Evolutionary conservation across 2,797 vertebrate genomes (phyloP), one percentile per base, ranked within the genome.

Genomic region (Chelon labrosus): DNA sequence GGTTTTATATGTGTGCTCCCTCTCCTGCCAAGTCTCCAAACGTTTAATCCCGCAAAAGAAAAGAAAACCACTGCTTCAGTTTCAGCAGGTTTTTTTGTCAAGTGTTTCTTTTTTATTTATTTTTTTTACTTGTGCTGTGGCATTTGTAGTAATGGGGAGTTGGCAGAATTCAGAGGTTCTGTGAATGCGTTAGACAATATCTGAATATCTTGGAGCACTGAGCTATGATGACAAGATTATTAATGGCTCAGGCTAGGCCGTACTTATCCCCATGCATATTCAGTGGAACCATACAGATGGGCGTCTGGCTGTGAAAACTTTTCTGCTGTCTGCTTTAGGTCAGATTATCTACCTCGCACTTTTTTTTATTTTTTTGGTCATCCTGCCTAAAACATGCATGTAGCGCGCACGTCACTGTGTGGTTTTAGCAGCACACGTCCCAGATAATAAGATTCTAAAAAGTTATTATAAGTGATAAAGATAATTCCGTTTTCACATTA

Each of bases 201-300:
- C 55, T 61, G 73, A 84, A 88, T 68, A 85, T 82, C 60, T 95
- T 94, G 94, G 93, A 95, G 92, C 91, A 91, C 92, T 93, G 94
- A 95, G 95, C 95, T 95, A 91, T 89, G 94, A 96, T 97, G 97
- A 97, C 96, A 97, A 96, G 95, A 97, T 98, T 97, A 98, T 97
- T 97, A 97, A 98, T 97, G 95, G 94, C 94, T 91, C 89, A 86
- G 94, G 92, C 95, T 95, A 95, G 93, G 95, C 95, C 93, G 93
- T 95, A 77, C 75, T 84, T 77, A 94, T 93, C 95, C 93, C 94
- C 95, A 97, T 97, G 96, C 96, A 97, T 97, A 98, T 97, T 97
- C 96, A 97, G 95, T 85, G 65, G 93, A 94, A 89, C 78, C 86
- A 90, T 95, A 95, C 96, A 96, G 96, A 96, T 97, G 96, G 95